Conservation (phyloP, 2,888 invertebrate species). For the Tineola bisselliella region DNA sequence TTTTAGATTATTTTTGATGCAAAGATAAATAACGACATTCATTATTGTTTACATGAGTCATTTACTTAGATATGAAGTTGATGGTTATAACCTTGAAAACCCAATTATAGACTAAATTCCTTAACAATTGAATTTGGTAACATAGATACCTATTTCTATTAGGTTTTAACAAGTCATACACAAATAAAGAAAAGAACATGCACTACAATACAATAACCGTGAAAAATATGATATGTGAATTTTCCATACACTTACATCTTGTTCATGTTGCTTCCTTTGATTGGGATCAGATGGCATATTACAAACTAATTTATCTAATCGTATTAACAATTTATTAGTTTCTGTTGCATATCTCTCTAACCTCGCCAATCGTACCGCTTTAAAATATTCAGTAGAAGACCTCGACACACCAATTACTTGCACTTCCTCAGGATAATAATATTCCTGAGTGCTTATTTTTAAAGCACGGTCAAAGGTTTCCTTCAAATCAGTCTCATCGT, state of each 20-base stretch:
- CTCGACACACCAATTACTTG: constrained; percentile 73
- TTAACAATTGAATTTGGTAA: no score
- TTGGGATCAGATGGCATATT: constrained; percentile 79
- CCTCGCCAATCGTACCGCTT: constrained; percentile 67
- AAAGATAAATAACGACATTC: no score
- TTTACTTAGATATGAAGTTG: not conserved
- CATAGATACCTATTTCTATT: no score
- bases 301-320: constrained; percentile 88
- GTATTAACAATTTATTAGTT: constrained; percentile 94
- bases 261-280: constrained; percentile 78
- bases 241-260: constrained; percentile 54
- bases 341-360: constrained; percentile 92
- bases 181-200: no score
- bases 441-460: constrained; percentile 47
- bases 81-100: not conserved
- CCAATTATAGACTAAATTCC: no score
- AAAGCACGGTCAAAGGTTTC: constrained; percentile 67
- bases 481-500: constrained; percentile 73
- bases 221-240: not conserved
- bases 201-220: not conserved
- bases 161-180: no score
- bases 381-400: constrained; percentile 80
- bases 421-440: constrained; percentile 42
- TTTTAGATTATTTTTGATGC: no score
- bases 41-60: not conserved